Evolutionary conservation across 2,113 vertebrate genomes (phyloP).

Genomic region (Theristicus caerulescens): DNA sequence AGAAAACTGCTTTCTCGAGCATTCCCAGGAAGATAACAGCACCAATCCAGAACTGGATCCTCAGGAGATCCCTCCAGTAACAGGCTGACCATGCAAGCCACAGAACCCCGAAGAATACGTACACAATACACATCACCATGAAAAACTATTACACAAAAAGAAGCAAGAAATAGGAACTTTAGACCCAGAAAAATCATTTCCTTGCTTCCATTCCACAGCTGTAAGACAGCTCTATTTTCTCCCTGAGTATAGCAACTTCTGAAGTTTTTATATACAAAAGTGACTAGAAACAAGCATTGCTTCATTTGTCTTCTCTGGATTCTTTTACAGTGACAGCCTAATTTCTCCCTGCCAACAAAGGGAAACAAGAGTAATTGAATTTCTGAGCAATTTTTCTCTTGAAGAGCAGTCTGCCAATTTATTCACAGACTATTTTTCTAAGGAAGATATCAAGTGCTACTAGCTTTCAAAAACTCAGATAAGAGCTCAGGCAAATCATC

Average conservation of each 20-base stretch:
- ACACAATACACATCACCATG: slow-evolving; percentile 96
- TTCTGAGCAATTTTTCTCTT: background rate
- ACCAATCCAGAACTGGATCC: slow-evolving; percentile 96
- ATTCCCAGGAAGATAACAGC: slow-evolving; percentile 94
- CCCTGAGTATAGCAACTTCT: background rate
- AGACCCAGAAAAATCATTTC: background rate
- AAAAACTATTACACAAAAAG: slow-evolving; percentile 83
- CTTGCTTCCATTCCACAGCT: background rate
- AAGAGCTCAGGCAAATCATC: background rate
- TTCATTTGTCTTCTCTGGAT: background rate
- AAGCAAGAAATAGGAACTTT: slow-evolving; percentile 23
- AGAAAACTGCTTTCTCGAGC: slow-evolving; percentile 96
- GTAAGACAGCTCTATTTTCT: background rate
- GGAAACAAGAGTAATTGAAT: background rate
- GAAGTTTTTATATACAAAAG: background rate
- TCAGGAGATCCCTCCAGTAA: slow-evolving; percentile 91
- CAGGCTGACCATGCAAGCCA: slow-evolving; percentile 94
- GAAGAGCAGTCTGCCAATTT: background rate
- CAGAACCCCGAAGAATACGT: slow-evolving; percentile 89
- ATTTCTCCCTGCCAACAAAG: background rate
- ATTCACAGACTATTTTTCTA: background rate
- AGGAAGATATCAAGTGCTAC: background rate
- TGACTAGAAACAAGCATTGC: background rate
- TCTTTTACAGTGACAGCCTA: background rate
- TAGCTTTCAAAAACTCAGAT: background rate